Evolutionary conservation across 92 coral and sea anemone species (phyloP).

Genomic region (Muricea muricata): DNA sequence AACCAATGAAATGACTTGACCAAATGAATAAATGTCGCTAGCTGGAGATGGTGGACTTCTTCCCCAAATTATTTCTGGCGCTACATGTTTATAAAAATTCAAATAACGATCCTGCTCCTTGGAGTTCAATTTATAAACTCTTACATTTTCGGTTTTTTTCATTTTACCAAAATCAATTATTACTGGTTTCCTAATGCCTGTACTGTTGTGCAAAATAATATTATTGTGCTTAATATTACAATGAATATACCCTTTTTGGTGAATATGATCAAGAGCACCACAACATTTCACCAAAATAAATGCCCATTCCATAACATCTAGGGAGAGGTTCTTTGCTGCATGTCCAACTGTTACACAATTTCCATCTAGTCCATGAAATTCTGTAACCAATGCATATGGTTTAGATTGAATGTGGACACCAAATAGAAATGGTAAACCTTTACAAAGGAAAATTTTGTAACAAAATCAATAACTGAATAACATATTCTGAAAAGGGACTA

Average conservation of each 20-base stretch:
- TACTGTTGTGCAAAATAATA: constrained; percentile 12
- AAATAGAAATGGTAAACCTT: constrained; percentile 42
- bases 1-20: constrained; percentile 18
- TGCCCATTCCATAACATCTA: constrained; percentile 32
- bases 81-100: constrained; percentile 15
- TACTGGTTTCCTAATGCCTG: constrained; percentile 26
- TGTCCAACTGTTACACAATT: constrained; percentile 29
- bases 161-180: constrained; percentile 53
- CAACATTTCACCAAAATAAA: constrained; percentile 21
- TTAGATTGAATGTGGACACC: constrained; percentile 30
- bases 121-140: constrained; percentile 3
- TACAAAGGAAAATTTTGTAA: neutral
- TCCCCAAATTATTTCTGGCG: constrained; percentile 46
- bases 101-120: constrained; percentile 11
- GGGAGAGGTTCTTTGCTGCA: constrained; percentile 20
- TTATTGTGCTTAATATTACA: constrained; percentile 56
- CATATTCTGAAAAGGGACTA: neutral
- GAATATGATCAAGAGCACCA: constrained; percentile 48
- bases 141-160: neutral
- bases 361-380: constrained; percentile 43
- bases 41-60: neutral
- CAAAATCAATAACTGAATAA: neutral
- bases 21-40: constrained; percentile 42
- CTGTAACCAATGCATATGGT: constrained; percentile 48
- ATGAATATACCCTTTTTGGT: constrained; percentile 47